Percentiles rank a stretch among this genome's conserved stretches.
phyloP scores from a whole-genome alignment of 2,888 invertebrate species.

The Lithosia quadra region DNA sequence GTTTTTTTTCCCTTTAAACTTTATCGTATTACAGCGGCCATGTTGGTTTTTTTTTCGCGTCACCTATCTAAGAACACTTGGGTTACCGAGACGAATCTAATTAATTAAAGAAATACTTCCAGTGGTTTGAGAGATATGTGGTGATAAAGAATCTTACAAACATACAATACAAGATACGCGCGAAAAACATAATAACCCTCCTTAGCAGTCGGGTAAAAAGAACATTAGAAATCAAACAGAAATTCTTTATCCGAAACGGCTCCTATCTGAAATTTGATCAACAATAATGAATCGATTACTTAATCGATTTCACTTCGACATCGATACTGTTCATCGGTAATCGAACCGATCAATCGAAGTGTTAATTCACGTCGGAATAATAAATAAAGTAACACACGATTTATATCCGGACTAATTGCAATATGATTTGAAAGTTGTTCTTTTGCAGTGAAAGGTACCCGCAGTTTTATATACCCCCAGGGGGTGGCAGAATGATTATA shows the following conservation, averaged over 20 bases:
- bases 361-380: slow-evolving; percentile 31
- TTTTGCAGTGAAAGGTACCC: slow-evolving; percentile 18
- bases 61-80: no score
- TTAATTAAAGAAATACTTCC: no score
- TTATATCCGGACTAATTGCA: slow-evolving; percentile 9
- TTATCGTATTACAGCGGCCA: no score
- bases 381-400: slow-evolving; percentile 17
- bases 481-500: background rate
- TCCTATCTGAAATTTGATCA: background rate
- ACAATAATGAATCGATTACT: slow-evolving; percentile 14
- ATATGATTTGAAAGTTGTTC: slow-evolving; percentile 23
- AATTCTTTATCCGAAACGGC: background rate
- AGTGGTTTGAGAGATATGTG: no score
- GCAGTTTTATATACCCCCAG: background rate
- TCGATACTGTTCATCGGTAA: slow-evolving; percentile 26
- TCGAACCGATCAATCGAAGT: slow-evolving; percentile 17
- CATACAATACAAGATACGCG: no score
- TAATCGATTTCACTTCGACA: slow-evolving; percentile 31
- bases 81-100: no score
- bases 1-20: no score
- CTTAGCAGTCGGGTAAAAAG: no score
- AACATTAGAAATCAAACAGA: background rate
- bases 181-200: no score
- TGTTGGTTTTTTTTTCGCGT: no score
- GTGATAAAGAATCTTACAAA: no score